phyloP scores from a whole-genome alignment of 2,888 invertebrate species.

The Aporophyla lueneburgensis region DNA sequence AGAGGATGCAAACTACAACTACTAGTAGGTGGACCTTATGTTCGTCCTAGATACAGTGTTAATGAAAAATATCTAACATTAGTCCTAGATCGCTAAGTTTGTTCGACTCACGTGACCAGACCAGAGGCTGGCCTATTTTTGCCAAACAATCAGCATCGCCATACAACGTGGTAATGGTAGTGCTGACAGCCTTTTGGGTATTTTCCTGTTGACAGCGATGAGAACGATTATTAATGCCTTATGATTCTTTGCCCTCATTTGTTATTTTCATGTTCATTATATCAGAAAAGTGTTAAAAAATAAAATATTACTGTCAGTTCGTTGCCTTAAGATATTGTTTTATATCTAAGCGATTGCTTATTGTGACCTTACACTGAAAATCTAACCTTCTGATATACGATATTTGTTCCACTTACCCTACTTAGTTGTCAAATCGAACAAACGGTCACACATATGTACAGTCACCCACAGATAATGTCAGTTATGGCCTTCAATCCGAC shows the following conservation, averaged over 20 bases:
- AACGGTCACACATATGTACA: conserved; percentile 36
- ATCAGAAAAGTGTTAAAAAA: too few relatives aligned
- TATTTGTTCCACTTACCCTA: background rate
- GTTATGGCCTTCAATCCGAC: conserved; percentile 26
- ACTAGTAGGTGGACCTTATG: conserved; percentile 46
- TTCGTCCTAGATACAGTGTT: conserved; percentile 19
- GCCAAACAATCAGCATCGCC: background rate
- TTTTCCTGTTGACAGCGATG: background rate
- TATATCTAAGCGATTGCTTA: background rate
- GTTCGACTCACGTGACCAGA: background rate
- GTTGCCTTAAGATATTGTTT: background rate
- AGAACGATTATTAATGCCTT: background rate
- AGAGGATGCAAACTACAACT: conserved; percentile 17
- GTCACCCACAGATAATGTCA: conserved; percentile 44
- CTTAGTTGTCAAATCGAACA: background rate
- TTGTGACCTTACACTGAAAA: background rate
- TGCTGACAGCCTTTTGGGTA: background rate
- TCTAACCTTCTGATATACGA: background rate
- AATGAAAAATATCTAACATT: background rate
- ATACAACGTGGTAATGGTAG: too few relatives aligned
- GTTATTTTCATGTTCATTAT: background rate
- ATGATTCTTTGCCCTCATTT: background rate
- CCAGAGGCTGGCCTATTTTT: background rate
- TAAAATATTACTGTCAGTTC: background rate
- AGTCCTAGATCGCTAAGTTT: background rate